These are phyloP conservation scores for Arrhopalites spinosus DNA, from an alignment of 2,888 invertebrate genomes.

Conservation along the genomic window DNA sequence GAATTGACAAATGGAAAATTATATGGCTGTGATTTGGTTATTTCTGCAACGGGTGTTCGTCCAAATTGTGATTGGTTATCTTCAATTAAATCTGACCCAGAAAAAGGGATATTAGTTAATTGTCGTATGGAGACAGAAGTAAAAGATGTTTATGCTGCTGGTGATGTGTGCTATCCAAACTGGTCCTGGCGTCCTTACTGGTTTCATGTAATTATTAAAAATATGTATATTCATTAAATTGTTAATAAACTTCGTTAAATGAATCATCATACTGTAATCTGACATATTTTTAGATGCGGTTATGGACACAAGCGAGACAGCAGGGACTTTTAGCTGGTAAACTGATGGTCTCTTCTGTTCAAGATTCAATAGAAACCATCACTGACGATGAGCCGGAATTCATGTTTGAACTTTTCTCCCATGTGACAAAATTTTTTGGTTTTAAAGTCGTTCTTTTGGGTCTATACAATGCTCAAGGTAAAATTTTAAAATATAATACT, in stretches of 20 bases:
- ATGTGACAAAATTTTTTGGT: slow-evolving; percentile 93
- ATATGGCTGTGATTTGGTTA: slow-evolving; percentile 83
- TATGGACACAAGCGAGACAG: slow-evolving; percentile 98
- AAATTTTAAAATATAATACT: no score
- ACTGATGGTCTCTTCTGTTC: slow-evolving; percentile 74
- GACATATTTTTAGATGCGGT: slow-evolving; percentile 72
- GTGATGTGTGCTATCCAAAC: slow-evolving; percentile 86
- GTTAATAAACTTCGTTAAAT: no score
- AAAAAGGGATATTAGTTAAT: slow-evolving; percentile 86
- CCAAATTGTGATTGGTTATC: slow-evolving; percentile 62
- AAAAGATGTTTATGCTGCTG: slow-evolving; percentile 85
- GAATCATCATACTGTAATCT: neutral
- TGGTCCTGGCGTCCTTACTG: slow-evolving; percentile 80
- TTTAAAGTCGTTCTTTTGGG: slow-evolving; percentile 91
- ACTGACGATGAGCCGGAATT: slow-evolving; percentile 65
- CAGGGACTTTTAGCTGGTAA: slow-evolving; percentile 95
- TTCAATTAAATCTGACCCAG: slow-evolving; percentile 58
- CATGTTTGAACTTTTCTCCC: slow-evolving; percentile 96
- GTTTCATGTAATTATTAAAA: slow-evolving; percentile 64
- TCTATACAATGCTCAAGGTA: slow-evolving; percentile 85
- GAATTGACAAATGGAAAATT: slow-evolving; percentile 73
- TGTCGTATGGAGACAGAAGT: slow-evolving; percentile 82
- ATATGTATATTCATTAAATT: no score
- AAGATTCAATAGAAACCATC: slow-evolving; percentile 60
- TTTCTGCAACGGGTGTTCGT: slow-evolving; percentile 93